phyloP scores from a whole-genome alignment of 1,140 invertebrate genomes.

The Drosophila ercepeae region DNA sequence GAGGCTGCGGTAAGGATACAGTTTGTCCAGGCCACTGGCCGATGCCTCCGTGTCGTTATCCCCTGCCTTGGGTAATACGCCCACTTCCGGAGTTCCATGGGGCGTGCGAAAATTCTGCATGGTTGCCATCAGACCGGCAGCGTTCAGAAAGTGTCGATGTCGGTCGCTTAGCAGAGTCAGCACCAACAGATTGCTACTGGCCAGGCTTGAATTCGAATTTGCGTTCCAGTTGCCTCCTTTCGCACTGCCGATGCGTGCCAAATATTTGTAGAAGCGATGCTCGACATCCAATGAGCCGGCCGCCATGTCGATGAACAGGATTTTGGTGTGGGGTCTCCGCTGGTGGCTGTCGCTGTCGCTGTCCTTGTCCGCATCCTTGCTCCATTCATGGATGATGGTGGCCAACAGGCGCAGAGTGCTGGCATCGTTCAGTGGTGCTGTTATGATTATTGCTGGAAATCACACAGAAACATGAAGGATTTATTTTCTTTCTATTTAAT shows the following conservation, averaged over 20 bases:
- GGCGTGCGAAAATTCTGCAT: constrained; percentile 69
- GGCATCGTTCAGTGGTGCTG: constrained; percentile 72
- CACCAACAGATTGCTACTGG: constrained; percentile 76
- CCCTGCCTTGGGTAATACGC: background rate
- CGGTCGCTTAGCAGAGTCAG: constrained; percentile 82
- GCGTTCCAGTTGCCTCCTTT: constrained; percentile 7
- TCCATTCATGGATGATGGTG: constrained; percentile 24
- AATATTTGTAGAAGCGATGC: constrained; percentile 78
- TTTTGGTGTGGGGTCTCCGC: constrained; percentile 61
- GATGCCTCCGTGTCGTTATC: constrained; percentile 1
- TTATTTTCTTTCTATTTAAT: background rate
- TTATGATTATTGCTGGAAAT: constrained; percentile 74
- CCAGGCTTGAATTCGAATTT: constrained; percentile 16
- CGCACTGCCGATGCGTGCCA: constrained; percentile 52
- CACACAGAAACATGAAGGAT: background rate
- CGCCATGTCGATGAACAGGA: constrained; percentile 80
- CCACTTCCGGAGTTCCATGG: background rate
- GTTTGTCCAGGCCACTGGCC: constrained; percentile 18
- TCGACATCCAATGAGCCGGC: constrained; percentile 77
- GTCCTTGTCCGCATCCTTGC: background rate
- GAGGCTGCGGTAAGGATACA: constrained; percentile 70
- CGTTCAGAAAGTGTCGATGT: constrained; percentile 77
- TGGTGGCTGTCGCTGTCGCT: background rate
- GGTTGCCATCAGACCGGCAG: constrained; percentile 63
- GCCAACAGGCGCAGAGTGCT: constrained; percentile 65